Conservation (phyloP, 2,888 invertebrate species). For the Megalurothrips usitatus region DNA sequence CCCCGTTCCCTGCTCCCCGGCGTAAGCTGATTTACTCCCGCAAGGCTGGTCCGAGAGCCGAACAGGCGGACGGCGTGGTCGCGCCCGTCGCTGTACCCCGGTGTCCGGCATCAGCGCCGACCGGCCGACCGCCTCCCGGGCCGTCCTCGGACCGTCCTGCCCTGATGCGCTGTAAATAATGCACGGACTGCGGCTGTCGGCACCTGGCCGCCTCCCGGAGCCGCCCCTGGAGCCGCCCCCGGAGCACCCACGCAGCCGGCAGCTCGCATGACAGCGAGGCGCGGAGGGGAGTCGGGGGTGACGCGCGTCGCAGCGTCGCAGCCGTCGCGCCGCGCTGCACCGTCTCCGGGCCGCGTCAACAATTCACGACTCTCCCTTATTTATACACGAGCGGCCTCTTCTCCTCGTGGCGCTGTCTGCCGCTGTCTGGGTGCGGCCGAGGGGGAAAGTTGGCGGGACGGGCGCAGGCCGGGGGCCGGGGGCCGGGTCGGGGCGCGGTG, state of each 20-base stretch:
- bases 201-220: background rate
- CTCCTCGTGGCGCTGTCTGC: background rate
- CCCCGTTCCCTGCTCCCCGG: no score
- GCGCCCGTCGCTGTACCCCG: no score
- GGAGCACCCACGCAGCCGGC: background rate
- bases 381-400: background rate
- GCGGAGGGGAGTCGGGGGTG: background rate
- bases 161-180: slow-evolving; percentile 1
- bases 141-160: no score
- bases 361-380: background rate
- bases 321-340: background rate
- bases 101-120: no score
- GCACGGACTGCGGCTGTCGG: background rate
- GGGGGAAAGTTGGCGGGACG: background rate
- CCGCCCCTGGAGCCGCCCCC: background rate
- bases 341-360: background rate
- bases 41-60: no score
- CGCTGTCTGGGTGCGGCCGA: background rate
- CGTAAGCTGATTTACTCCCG: no score
- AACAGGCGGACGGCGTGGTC: no score
- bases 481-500: background rate
- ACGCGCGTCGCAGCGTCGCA: background rate
- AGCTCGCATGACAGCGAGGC: background rate
- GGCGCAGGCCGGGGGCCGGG: background rate
- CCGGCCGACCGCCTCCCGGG: no score